A percentile compares a stretch with the other conserved stretches of the same genome.
These are phyloP conservation scores for Lasioglossum calceatum DNA, from an alignment of 2,888 invertebrate genomes.

Conservation along the genomic window DNA sequence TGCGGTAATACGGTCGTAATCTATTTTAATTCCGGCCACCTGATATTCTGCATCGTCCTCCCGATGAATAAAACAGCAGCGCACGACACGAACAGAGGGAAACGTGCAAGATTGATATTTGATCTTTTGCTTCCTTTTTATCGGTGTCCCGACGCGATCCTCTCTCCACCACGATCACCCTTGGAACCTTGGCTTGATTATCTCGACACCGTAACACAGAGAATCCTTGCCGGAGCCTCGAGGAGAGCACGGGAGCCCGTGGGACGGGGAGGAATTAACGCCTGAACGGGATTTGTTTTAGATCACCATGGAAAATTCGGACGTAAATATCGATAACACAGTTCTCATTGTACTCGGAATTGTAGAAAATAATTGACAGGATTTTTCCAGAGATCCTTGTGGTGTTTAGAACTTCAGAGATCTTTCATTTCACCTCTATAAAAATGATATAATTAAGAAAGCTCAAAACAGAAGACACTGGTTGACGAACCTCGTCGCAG, in stretches of 20 bases:
- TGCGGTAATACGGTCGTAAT: slow-evolving; percentile 49
- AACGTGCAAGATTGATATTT: slow-evolving; percentile 33
- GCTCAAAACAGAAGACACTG: neutral
- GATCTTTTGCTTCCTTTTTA: neutral
- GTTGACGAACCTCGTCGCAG: neutral
- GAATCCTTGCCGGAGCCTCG: slow-evolving; percentile 19
- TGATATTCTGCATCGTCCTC: slow-evolving; percentile 35
- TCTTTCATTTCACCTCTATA: neutral
- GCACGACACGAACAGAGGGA: neutral
- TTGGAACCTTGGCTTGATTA: slow-evolving; percentile 39
- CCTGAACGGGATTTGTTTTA: neutral
- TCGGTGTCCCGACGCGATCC: neutral
- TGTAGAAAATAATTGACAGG: neutral
- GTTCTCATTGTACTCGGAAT: neutral
- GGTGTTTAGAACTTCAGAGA: neutral
- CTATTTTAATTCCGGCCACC: slow-evolving; percentile 50
- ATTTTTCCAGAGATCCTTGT: neutral
- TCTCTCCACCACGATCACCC: neutral
- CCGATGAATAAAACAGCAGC: slow-evolving; percentile 45
- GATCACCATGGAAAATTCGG: neutral
- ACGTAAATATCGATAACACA: neutral
- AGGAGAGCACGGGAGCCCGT: neutral
- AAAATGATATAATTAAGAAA: neutral
- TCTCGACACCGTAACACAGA: slow-evolving; percentile 49
- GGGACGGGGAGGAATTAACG: slow-evolving; percentile 3